Evolutionary conservation across 1,140 invertebrate genomes (phyloP).

Genomic region (Sipha flava): DNA sequence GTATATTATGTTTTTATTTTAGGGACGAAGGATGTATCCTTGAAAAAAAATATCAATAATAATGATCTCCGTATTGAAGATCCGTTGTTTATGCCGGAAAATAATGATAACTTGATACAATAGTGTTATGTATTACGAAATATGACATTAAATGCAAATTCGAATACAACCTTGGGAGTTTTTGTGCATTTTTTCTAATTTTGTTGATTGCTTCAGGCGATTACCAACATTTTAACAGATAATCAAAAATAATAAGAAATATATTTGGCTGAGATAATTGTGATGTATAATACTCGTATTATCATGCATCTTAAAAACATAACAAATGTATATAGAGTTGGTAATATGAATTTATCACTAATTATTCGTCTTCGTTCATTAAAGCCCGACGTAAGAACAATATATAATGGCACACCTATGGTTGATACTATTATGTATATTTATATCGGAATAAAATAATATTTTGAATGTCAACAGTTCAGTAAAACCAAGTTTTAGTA

Average conservation of each 20-base stretch:
- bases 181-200: background rate
- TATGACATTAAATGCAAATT: conserved; percentile 21
- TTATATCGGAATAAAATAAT: too few relatives aligned
- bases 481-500: too few relatives aligned
- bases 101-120: conserved; percentile 12
- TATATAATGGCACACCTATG: too few relatives aligned
- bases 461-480: too few relatives aligned
- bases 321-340: too few relatives aligned
- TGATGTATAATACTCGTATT: too few relatives aligned
- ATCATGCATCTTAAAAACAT: too few relatives aligned
- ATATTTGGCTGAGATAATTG: too few relatives aligned
- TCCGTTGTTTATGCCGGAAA: conserved; percentile 3
- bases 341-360: too few relatives aligned
- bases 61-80: background rate
- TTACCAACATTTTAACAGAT: background rate
- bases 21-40: conserved; percentile 7
- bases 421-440: too few relatives aligned
- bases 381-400: too few relatives aligned
- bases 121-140: background rate
- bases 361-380: too few relatives aligned
- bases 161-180: background rate
- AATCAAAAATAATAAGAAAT: background rate
- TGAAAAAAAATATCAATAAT: background rate
- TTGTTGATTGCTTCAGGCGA: background rate
- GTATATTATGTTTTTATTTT: background rate